These are phyloP conservation scores for Siniperca undulata DNA, from an alignment of 2,797 vertebrate species.

Conservation along the genomic window DNA sequence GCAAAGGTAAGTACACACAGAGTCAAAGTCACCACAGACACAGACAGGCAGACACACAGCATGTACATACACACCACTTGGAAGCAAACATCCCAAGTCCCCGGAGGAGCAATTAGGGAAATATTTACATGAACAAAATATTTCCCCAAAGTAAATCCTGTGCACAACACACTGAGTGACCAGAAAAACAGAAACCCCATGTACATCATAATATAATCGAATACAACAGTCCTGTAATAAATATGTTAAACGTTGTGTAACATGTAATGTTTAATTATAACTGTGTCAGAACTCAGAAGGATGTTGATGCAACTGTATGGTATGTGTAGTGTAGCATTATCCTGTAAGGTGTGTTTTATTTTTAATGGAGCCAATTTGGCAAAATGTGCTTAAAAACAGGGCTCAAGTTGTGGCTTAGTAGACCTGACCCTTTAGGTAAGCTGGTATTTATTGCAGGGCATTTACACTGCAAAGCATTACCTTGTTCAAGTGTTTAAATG, in stretches of 20 bases:
- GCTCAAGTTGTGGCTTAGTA: not conserved
- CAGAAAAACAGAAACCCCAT: slow-evolving; percentile 30
- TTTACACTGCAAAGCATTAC: not conserved
- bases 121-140: slow-evolving; percentile 57
- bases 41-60: slow-evolving; percentile 11
- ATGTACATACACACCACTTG: slow-evolving; percentile 2
- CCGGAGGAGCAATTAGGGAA: slow-evolving; percentile 60
- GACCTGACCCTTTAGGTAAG: not conserved
- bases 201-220: not conserved
- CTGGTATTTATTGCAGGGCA: not conserved
- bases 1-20: not conserved
- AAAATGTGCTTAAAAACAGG: not conserved
- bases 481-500: not conserved
- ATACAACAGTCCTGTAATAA: not conserved
- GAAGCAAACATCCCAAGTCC: slow-evolving; percentile 48
- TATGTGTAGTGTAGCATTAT: not conserved
- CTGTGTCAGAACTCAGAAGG: not conserved
- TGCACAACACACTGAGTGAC: slow-evolving; percentile 13
- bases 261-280: not conserved
- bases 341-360: not conserved
- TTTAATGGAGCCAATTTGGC: not conserved
- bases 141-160: slow-evolving; percentile 52
- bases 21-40: slow-evolving; percentile 19
- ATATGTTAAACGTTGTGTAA: not conserved
- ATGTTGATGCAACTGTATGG: not conserved